A percentile compares a stretch with the other conserved stretches of the same genome.
phyloP scores from a whole-genome alignment of 1,140 invertebrate genomes.

The Drosophila neocordata region DNA sequence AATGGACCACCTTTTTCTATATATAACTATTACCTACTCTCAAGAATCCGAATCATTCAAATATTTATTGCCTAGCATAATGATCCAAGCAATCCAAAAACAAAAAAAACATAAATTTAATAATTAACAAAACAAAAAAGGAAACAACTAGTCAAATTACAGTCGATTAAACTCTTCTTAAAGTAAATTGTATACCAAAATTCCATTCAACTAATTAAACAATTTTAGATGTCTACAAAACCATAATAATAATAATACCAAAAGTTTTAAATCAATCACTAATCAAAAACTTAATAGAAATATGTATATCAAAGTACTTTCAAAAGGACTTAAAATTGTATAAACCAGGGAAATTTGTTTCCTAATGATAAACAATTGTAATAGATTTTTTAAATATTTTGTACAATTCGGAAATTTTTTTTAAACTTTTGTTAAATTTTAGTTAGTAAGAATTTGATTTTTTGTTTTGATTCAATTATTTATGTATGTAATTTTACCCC shows the following conservation, averaged over 20 bases:
- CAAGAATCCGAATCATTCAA: slow-evolving; percentile 30
- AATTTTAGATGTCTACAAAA: slow-evolving; percentile 57
- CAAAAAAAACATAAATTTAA: slow-evolving; percentile 63
- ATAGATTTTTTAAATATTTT: no score
- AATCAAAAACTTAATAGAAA: background rate
- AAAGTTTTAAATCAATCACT: slow-evolving; percentile 26
- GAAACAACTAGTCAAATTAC: slow-evolving; percentile 37
- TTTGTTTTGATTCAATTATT: no score
- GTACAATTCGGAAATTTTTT: no score
- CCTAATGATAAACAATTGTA: no score
- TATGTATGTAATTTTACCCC: no score
- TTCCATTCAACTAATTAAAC: slow-evolving; percentile 21
- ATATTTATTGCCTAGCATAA: slow-evolving; percentile 26
- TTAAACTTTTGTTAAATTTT: no score
- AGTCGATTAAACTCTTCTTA: slow-evolving; percentile 12
- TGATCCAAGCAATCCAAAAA: slow-evolving; percentile 37
- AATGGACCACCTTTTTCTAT: slow-evolving; percentile 82
- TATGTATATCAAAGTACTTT: background rate
- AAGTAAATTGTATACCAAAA: slow-evolving; percentile 20
- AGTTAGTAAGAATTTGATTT: no score
- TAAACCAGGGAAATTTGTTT: background rate
- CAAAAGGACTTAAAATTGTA: background rate
- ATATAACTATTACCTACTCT: slow-evolving; percentile 48
- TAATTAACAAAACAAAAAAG: slow-evolving; percentile 34
- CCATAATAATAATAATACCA: slow-evolving; percentile 10